Conservation (phyloP, 1,140 invertebrate species). For the Tribolium castaneum region DNA sequence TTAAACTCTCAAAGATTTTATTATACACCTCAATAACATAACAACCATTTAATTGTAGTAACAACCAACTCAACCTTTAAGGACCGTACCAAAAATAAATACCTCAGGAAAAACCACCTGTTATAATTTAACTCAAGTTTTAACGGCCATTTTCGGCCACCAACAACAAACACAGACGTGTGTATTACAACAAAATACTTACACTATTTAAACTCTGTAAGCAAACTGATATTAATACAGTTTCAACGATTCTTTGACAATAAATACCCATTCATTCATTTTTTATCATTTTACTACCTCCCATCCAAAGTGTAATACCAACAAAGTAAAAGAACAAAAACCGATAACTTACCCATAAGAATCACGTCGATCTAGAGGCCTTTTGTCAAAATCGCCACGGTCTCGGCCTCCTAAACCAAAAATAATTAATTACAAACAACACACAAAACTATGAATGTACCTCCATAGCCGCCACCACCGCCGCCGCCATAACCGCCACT, state of each 20-base stretch:
- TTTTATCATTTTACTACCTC: neutral
- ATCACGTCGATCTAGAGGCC: conserved; percentile 49
- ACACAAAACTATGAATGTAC: neutral
- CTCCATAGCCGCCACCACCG: conserved; percentile 43
- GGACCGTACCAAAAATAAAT: conserved; percentile 7
- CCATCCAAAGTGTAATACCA: neutral
- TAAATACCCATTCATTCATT: neutral
- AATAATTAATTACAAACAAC: neutral
- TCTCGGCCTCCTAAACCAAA: conserved; percentile 50
- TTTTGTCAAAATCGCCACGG: conserved; percentile 45
- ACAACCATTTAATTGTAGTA: neutral
- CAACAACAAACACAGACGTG: conserved; percentile 32
- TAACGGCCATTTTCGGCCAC: neutral
- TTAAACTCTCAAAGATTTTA: conserved; percentile 18
- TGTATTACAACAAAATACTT: conserved; percentile 29
- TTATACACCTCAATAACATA: neutral
- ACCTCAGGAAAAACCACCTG: neutral
- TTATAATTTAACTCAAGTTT: neutral
- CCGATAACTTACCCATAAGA: conserved; percentile 54
- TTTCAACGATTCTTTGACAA: neutral
- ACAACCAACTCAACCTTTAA: neutral
- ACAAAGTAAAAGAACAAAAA: conserved; percentile 3
- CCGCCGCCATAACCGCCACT: conserved; percentile 38
- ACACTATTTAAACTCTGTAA: conserved; percentile 25
- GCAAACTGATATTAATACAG: conserved; percentile 35